phyloP scores from a whole-genome alignment of 2,888 invertebrate species.

The Volucella bombylans region DNA sequence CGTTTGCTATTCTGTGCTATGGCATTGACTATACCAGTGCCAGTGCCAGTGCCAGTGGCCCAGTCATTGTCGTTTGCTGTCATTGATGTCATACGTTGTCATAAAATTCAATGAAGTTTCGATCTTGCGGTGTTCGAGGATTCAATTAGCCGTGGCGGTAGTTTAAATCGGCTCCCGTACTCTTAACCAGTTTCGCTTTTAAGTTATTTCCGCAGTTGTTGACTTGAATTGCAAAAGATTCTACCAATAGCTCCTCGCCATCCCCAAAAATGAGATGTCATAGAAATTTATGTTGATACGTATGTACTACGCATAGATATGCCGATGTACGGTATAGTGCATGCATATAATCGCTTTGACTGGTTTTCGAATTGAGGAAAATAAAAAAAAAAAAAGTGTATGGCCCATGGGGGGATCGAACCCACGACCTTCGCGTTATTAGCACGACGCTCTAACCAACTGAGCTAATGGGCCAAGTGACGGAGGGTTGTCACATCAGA shows the following conservation, averaged over 20 bases:
- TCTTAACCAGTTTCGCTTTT: background rate
- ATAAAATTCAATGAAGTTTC: constrained; percentile 69
- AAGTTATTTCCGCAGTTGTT: constrained; percentile 47
- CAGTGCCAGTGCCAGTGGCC: constrained; percentile 23
- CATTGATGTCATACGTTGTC: constrained; percentile 58
- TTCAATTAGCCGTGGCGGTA: constrained; percentile 69
- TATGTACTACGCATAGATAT: too few species aligned
- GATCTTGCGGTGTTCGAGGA: constrained; percentile 72
- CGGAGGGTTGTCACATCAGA: background rate
- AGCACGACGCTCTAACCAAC: constrained; percentile 72
- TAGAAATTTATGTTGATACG: background rate
- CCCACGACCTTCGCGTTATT: constrained; percentile 73
- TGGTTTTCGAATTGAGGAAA: constrained; percentile 24
- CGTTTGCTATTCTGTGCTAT: constrained; percentile 7
- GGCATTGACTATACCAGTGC: constrained; percentile 32
- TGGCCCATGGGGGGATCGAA: constrained; percentile 72
- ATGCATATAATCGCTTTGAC: constrained; percentile 7
- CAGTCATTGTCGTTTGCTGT: constrained; percentile 10
- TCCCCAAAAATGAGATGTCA: too few species aligned
- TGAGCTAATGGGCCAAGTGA: constrained; percentile 66
- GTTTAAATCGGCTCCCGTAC: constrained; percentile 18
- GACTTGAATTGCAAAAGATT: background rate
- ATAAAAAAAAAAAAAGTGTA: constrained; percentile 24
- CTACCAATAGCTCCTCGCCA: too few species aligned
- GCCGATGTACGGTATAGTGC: constrained; percentile 14